Base-by-base conservation (phyloP, 2,888 invertebrate species). In the Perizoma flavofasciatum region DNA sequence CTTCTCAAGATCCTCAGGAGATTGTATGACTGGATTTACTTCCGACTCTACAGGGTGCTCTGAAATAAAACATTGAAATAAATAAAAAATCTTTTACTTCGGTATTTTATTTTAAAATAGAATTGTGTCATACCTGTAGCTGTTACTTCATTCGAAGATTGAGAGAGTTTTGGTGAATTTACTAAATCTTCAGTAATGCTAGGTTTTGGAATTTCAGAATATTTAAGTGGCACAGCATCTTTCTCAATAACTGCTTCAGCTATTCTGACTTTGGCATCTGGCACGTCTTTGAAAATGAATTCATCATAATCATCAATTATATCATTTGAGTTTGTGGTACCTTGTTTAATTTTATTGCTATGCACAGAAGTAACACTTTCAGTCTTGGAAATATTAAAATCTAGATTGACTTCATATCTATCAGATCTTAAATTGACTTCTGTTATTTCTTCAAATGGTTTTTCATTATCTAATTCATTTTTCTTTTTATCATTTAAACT, bases 1-100 rank as follows among this genome's bases (percentile, higher is more conserved):
- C 66, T 92, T 92, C 66, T 92, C 92, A 43, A 92, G 83, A 64
- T 92, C 92, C 70, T 91, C 90, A 2, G 89, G 85, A 57, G 90
- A 88, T 79, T 89, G 85, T 41, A 87, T 86, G 1, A 85, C 77
- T 58, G 83, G 78, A 70, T 79, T 81, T 51, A 74, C 77, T 46
- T 71, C 69, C 46, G 70, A 44, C 49, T 64, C 61, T 37, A 60
- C 59, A 50, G 65, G 44, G 45, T 55, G 57, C 11, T 63, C 70
- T 52, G 69, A 58, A 63, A 64, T 41, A 63, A 46, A 37, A 22
- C 44, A 10, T 51, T 67, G n/a, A n/a, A n/a, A n/a, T 66, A 61
- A 67, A 71, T 49, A 43, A 48, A 54, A 48, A 34, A 33, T 40
- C 40, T 35, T 61, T 53, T 63, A 66, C 62, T 57, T 63, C 52